A percentile compares a stretch with the other conserved stretches of the same genome.
phyloP scores from a whole-genome alignment of 1,140 invertebrate species.

The Anastatus disparis region DNA sequence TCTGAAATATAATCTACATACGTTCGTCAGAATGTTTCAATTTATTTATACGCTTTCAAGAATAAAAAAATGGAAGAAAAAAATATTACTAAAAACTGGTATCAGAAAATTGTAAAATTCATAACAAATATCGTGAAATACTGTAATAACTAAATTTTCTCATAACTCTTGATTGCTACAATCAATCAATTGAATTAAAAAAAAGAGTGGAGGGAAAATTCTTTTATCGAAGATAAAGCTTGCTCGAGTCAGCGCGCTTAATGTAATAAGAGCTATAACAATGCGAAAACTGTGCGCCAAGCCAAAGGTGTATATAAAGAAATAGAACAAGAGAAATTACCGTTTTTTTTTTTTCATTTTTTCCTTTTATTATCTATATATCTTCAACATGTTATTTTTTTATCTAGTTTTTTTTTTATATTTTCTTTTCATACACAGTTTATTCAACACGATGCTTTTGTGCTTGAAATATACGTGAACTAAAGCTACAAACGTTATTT shows the following conservation, averaged over 20 bases:
- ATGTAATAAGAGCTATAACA: slow-evolving; percentile 19
- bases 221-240: background rate
- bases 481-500: too few relatives aligned
- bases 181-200: slow-evolving; percentile 25
- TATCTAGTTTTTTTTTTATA: background rate
- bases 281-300: background rate
- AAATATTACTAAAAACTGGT: too few relatives aligned
- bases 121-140: too few relatives aligned
- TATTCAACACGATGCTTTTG: too few relatives aligned
- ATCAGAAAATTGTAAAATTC: too few relatives aligned
- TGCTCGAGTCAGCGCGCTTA: background rate
- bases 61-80: too few relatives aligned
- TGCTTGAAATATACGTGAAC: too few relatives aligned
- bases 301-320: background rate
- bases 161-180: background rate
- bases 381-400: too few relatives aligned
- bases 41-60: too few relatives aligned
- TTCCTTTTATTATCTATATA: background rate
- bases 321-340: slow-evolving; percentile 10
- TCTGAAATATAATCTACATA: too few relatives aligned
- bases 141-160: slow-evolving; percentile 8
- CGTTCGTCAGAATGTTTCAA: too few relatives aligned
- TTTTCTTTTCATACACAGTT: background rate
- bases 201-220: background rate
- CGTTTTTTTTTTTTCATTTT: background rate